phyloP scores from a whole-genome alignment of 2,888 invertebrate genomes.

The Hemaris fuciformis region DNA sequence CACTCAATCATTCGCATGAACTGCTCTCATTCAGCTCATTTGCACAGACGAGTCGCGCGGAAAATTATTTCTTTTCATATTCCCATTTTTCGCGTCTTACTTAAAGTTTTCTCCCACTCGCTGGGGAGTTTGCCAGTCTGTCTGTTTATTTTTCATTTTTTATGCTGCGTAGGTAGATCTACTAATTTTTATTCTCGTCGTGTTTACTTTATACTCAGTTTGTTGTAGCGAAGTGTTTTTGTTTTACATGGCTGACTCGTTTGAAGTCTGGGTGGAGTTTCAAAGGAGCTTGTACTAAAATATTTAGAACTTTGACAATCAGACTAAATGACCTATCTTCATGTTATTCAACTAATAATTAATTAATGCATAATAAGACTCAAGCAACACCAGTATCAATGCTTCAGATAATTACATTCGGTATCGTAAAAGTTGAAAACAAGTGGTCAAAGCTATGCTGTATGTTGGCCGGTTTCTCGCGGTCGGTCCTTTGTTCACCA shows the following conservation, averaged over 20 bases:
- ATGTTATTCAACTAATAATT: no score
- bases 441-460: no score
- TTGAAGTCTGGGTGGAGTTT: no score
- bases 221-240: slow-evolving; percentile 18
- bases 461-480: no score
- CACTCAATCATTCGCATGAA: slow-evolving; percentile 80
- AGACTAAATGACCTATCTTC: no score
- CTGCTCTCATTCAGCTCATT: slow-evolving; percentile 79
- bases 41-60: slow-evolving; percentile 79
- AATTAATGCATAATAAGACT: no score
- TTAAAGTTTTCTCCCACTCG: slow-evolving; percentile 65
- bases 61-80: slow-evolving; percentile 82
- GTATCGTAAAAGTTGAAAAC: no score
- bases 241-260: background rate
- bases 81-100: slow-evolving; percentile 79
- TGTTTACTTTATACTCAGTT: slow-evolving; percentile 15
- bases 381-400: no score
- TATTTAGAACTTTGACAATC: no score
- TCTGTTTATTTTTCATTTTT: slow-evolving; percentile 62
- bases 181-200: slow-evolving; percentile 34
- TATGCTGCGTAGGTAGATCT: slow-evolving; percentile 26
- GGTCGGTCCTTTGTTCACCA: no score
- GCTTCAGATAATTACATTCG: no score
- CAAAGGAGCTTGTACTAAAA: no score
- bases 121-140: slow-evolving; percentile 55